Evolutionary conservation across 2,797 vertebrate species (phyloP), one percentile per base, ranked within the genome.

Genomic region (Enteromius treurensis): DNA sequence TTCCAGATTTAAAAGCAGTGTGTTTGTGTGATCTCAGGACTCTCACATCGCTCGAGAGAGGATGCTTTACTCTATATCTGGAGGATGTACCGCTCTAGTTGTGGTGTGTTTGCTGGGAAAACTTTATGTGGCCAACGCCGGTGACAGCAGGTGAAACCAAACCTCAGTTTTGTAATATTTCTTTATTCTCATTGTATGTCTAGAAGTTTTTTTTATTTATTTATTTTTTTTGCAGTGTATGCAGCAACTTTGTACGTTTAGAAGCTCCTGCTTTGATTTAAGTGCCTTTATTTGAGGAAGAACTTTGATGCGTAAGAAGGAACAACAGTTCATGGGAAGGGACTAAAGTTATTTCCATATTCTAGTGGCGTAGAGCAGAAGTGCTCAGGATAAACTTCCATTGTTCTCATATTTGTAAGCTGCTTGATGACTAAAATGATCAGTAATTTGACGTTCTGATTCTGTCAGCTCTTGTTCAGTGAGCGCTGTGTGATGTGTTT

Each of bases 41-140:
- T 93, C 94, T 15, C 97, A 98, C 86, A 99, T 99, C 75, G 97
- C 97, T 78, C 94, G 94, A 83, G 97, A 99, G 92, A 96, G 95
- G 90, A 91, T 91, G 0, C 81, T 94, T 2, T 98, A 97, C 88
- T 96, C 93, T 77, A 95, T 99, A 90, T 97, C 98, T 4, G 98
- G 98, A 0, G 98, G 98, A 88, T 99, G 98, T 92, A 99, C 98
- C 0, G 97, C 97, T 8, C 96, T 99, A 77, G 94, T 92, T 17
- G 96, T 96, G 65, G 79, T 98, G 11, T 97, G 89, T 92, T 90
- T 99, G 64, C 84, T 97, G 81, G 98, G 97, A 65, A 99, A 99
- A 89, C 95, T 99, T 26, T 99, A 97, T 1, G 96, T 99, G 60
- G 96, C 96, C 60, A 99, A 99, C 0, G 98, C 98, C 3, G 98